These are phyloP conservation scores for Physocephala rufipes DNA, from an alignment of 2,888 invertebrate genomes.

Conservation along the genomic window DNA sequence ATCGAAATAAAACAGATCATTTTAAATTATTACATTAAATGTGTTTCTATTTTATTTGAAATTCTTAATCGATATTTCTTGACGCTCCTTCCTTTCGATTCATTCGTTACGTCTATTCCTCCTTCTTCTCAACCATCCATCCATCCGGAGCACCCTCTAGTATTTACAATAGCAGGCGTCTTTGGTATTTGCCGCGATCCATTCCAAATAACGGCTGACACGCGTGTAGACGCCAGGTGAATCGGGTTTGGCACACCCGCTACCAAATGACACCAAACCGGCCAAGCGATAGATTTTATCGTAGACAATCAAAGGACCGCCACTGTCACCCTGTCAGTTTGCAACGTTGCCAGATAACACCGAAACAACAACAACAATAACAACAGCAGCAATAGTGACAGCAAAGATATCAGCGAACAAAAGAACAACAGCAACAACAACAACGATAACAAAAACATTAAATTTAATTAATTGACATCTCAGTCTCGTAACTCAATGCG, in stretches of 20 bases:
- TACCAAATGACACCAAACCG: constrained; percentile 62
- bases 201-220: constrained; percentile 58
- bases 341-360: not conserved
- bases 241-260: constrained; percentile 60
- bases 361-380: not conserved
- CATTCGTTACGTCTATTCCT: too few relatives aligned
- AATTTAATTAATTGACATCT: not conserved
- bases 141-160: not conserved
- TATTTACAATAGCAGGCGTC: constrained; percentile 58
- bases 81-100: too few relatives aligned
- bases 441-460: not conserved
- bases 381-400: not conserved
- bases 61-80: too few relatives aligned
- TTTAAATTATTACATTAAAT: too few relatives aligned
- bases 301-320: constrained; percentile 59
- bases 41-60: too few relatives aligned
- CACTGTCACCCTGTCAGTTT: constrained; percentile 59
- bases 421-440: constrained; percentile 1
- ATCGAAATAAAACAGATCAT: too few relatives aligned
- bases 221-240: constrained; percentile 63
- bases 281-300: constrained; percentile 57
- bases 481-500: not conserved
- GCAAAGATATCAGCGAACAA: not conserved
- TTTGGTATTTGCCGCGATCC: constrained; percentile 58
- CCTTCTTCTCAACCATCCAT: too few relatives aligned